Base-by-base conservation (phyloP, 2,888 invertebrate species). In the Lordiphosa andalusiaca region DNA sequence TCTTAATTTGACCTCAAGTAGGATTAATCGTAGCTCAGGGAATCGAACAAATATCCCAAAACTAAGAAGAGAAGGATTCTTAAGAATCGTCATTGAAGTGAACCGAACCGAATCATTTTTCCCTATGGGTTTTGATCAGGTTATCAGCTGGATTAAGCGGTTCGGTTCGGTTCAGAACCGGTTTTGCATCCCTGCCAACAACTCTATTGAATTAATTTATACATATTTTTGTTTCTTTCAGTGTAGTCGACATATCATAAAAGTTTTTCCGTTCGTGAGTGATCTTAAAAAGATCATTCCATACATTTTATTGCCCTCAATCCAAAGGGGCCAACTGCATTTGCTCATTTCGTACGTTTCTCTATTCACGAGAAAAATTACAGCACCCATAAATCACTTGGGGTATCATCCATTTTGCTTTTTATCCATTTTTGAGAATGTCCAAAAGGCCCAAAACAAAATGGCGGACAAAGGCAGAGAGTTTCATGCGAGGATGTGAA, bases 201-300 rank as follows among this genome's bases (percentile, higher is more conserved):
- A 23, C 6, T 23, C 1, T 5, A 23, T 23, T 5, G 5, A 6
- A 23, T 0, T 23, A 6, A 6, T 23, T 6, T 6, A 4, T 23
- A 23, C 4, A 23, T 5, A 23, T 1, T 23, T 23, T 4, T 5
- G 4, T 23, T 6, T 23, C 1, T 23, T 23, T 6, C 36, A 21
- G 53, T 38, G 48, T 13, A 39, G 16, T 19, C 13, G 55, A 30
- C 56, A 52, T 60, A 53, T 58, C 82, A 71, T 78, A 84, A 82
- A 77, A 78, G 60, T 71, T 71, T 69, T 66, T 61, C 73, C 66
- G 55, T 74, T 77, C 82, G 82, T 84, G 82, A 77, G 74, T 61
- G 77, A 78, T 77, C 77, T 63, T 67, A 71, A 78, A 64, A 63
- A 71, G 77, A 78, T 84, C 75, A 78, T 61, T 55, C 47, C 69